Evolutionary conservation across 2,888 invertebrate genomes (phyloP).

Genomic region (Nephrotoma flavescens): DNA sequence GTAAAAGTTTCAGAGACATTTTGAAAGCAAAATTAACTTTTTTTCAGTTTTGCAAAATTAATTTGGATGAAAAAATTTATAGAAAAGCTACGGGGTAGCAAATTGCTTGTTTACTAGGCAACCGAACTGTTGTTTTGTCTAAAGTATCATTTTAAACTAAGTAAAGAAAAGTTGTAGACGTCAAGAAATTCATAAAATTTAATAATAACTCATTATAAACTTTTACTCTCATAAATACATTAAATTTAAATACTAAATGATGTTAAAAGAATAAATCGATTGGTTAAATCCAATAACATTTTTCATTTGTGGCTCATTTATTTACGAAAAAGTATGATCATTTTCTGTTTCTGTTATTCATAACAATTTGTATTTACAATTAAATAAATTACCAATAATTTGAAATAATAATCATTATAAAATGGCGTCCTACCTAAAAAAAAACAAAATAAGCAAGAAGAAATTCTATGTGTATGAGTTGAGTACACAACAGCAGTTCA

Average conservation of each 20-base stretch:
- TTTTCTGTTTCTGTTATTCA: not conserved
- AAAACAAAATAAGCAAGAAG: not conserved
- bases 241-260: not conserved
- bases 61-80: too few species aligned
- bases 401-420: not conserved
- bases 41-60: too few species aligned
- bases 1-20: too few species aligned
- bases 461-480: not conserved
- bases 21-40: too few species aligned
- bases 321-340: not conserved
- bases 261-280: not conserved
- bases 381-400: not conserved
- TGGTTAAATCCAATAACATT: not conserved
- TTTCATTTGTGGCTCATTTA: not conserved
- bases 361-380: not conserved
- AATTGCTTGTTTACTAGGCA: too few species aligned
- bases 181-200: too few species aligned
- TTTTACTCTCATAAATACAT: not conserved
- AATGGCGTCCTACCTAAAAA: not conserved
- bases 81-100: too few species aligned
- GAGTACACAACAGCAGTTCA: not conserved
- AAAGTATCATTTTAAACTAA: too few species aligned
- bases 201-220: too few species aligned
- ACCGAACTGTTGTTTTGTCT: too few species aligned
- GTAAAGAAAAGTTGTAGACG: too few species aligned